Percentiles rank a stretch among this genome's conserved stretches.
phyloP scores from a whole-genome alignment of 2,888 invertebrate species.

The Drosophila nigritarsus region DNA sequence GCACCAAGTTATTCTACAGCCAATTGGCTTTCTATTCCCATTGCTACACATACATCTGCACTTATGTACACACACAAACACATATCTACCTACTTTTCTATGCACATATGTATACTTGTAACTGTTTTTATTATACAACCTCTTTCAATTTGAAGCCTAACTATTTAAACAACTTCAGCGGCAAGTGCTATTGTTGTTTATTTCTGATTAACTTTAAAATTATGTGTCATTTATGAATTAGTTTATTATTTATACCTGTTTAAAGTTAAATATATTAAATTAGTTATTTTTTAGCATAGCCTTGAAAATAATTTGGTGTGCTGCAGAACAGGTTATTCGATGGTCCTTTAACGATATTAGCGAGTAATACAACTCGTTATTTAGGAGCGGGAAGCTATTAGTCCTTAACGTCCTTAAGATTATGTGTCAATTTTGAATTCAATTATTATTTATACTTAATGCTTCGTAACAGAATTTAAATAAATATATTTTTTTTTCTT shows the following conservation, averaged over 20 bases:
- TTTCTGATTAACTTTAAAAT: conserved; percentile 2
- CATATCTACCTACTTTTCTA: neutral
- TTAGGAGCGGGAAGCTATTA: neutral
- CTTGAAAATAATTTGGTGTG: too few relatives aligned
- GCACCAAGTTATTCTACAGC: conserved; percentile 49
- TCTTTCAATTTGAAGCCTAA: conserved; percentile 41
- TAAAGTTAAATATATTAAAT: neutral
- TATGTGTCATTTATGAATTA: neutral
- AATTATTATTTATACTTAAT: neutral
- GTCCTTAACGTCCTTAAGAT: neutral
- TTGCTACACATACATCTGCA: neutral
- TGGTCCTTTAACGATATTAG: neutral
- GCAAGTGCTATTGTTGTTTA: conserved; percentile 24
- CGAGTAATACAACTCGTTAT: neutral
- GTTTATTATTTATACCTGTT: neutral
- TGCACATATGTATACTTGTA: neutral
- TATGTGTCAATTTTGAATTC: neutral
- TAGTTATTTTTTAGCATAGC: too few relatives aligned
- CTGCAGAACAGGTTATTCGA: neutral
- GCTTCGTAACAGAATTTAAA: neutral
- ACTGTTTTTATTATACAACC: conserved; percentile 31
- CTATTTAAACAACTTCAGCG: conserved; percentile 15
- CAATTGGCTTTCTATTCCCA: conserved; percentile 61
- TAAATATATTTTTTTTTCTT: neutral
- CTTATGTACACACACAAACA: neutral